Conservation (phyloP, 2,797 vertebrate genomes). For the Micrastur ruficollis region DNA sequence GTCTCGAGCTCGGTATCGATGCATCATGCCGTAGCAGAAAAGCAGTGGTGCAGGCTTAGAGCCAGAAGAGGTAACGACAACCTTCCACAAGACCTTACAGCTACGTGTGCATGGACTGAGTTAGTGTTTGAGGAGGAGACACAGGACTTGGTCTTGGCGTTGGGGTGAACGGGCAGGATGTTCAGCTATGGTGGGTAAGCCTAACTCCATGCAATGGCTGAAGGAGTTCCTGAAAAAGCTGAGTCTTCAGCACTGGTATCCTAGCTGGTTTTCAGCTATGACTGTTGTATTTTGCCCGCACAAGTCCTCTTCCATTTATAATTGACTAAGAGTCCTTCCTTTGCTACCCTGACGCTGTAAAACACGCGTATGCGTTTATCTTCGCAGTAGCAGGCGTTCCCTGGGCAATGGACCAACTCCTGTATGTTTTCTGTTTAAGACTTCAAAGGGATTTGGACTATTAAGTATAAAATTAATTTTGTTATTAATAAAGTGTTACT, state of each 20-base stretch:
- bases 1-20: neutral
- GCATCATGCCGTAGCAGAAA: neutral
- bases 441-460: neutral
- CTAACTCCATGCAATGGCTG: neutral
- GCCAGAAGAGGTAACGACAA: neutral
- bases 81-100: neutral
- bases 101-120: rapidly evolving
- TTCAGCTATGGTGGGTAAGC: neutral
- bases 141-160: neutral
- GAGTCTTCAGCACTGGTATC: neutral
- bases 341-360: neutral
- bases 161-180: neutral
- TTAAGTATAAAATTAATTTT: neutral
- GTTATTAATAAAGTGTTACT: neutral
- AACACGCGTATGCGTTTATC: rapidly evolving
- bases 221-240: neutral
- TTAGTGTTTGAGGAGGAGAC: neutral
- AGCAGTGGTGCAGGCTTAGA: neutral
- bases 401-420: neutral
- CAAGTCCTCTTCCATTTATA: neutral
- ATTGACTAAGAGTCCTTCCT: neutral
- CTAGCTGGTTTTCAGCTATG: neutral
- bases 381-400: neutral
- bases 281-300: neutral
- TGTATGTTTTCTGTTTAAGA: neutral